Percentiles rank a stretch among this genome's conserved stretches.
Conservation (phyloP, 1,140 invertebrate species). For the Bombus superbus region DNA sequence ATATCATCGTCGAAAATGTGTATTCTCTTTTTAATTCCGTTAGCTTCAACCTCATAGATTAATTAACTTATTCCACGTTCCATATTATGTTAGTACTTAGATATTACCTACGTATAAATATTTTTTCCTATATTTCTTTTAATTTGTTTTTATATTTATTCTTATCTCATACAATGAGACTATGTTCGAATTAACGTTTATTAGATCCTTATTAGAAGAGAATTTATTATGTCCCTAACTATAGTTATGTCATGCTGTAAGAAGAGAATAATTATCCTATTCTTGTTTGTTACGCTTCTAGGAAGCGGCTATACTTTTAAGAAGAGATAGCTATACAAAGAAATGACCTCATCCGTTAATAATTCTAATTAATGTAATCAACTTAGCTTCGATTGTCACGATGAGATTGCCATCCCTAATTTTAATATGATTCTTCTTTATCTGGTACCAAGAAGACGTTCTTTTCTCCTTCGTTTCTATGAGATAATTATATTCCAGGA, state of each 20-base stretch:
- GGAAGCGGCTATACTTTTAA: neutral
- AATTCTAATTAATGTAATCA: constrained; percentile 3
- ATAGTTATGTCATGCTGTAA: neutral
- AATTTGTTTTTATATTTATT: no score
- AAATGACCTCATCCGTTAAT: constrained; percentile 9
- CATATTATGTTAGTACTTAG: no score
- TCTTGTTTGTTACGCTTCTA: neutral
- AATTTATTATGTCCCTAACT: no score
- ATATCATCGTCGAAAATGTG: no score
- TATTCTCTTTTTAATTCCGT: no score
- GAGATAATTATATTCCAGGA: neutral
- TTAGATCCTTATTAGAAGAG: no score
- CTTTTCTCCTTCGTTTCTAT: neutral
- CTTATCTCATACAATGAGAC: no score
- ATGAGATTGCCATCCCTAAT: neutral
- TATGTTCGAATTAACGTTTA: no score
- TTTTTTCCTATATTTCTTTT: no score
- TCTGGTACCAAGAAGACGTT: neutral
- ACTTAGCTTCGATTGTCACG: neutral
- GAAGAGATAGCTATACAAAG: neutral
- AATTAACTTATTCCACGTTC: no score
- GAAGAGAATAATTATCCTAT: neutral
- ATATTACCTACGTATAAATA: no score
- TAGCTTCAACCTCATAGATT: no score
- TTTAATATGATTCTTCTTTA: constrained; percentile 5